Evolutionary conservation across 2,888 invertebrate species (phyloP), one percentile per base, ranked within the genome.

Genomic region (Scaptomyza parva): DNA sequence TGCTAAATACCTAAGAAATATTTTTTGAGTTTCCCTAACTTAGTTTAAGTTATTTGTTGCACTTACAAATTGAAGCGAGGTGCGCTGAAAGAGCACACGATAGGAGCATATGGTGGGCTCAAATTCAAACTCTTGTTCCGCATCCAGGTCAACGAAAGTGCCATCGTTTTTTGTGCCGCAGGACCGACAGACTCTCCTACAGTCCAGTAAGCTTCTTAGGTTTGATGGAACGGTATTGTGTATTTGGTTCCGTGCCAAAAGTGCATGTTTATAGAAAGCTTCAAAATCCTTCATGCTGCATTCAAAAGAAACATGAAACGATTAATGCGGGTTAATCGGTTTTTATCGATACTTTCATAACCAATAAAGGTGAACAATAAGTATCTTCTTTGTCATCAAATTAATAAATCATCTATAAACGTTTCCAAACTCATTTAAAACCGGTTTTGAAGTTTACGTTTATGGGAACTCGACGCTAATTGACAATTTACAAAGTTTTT

Each of bases 381-480:
- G 30, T 26, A 20, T 11, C 8, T 47, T 22, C 28, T n/a, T 57
- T 45, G 30, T 3, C 37, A 14, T 45, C 28, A 28, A 54, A 55
- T 24, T 8, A 20, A 20, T 28, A 28, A 3, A 24, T 24, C n/a
- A 24, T 26, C 9, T n/a, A 47, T 40, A 58, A 47, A 20, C 8
- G 33, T 26, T 48, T 3, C 11, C 3, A 47, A 59, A 22, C 41
- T 33, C 3, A n/a, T 17, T 48, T 11, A n/a, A 24, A 53, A 53
- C 1, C 28, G 14, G 18, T 2, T 35, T 14, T 53, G 41, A 41
- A 18, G 20, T 59, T 45, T 39, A 59, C 39, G 57, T 22, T 30
- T 48, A 44, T 69, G 57, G 62, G 63, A 78, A 76, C 65, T 70
- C 63, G 55, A 61, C 58, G 64, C 71, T 81, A 78, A 82, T 84